Base-by-base conservation (phyloP, 2,113 vertebrate species). In the Plecotus auritus region DNA sequence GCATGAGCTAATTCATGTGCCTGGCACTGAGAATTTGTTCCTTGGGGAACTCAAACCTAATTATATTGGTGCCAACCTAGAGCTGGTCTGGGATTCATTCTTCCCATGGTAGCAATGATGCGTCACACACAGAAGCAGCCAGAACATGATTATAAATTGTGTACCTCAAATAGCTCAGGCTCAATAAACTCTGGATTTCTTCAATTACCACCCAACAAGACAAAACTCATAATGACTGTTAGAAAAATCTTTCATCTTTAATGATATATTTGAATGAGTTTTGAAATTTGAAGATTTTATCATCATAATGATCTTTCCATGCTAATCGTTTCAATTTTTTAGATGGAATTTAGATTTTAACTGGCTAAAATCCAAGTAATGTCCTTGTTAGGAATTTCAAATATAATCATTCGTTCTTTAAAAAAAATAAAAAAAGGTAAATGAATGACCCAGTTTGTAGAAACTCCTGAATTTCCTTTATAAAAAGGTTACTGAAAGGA, bases 271-370 rank as follows among this genome's bases (percentile, higher is more conserved):
- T 88, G 61, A 94, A 59, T 93, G 56, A 40, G 42, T 83, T 96
- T 87, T 94, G 23, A 78, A 87, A 96, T 80, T 30, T 94, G 20
- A 94, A 83, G 64, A 78, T 94, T 89, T 86, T 93, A 73, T 95
- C 93, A 40, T 74, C 49, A 28, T 92, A 78, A 85, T 89, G 47
- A 94, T 92, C 7, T 89, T 90, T 84, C n/a, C 69, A 78, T 94
- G 91, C 30, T 91, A 90, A 96, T 77, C 40, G 64, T 64, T 95
- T 94, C 17, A 54, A 6, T 66, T 69, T 94, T 32, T n/a, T 22
- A 92, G 73, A 45, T 83, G 73, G 45, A 91, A 92, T 85, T 94
- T 88, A 88, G 9, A 94, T 91, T 93, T 80, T 73, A 85, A 7
- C n/a, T 92, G 88, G 77, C 73, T 78, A 78, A 85, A 56, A 61